Conservation (phyloP, 2,888 invertebrate genomes). For the Agrypnus murinus region DNA sequence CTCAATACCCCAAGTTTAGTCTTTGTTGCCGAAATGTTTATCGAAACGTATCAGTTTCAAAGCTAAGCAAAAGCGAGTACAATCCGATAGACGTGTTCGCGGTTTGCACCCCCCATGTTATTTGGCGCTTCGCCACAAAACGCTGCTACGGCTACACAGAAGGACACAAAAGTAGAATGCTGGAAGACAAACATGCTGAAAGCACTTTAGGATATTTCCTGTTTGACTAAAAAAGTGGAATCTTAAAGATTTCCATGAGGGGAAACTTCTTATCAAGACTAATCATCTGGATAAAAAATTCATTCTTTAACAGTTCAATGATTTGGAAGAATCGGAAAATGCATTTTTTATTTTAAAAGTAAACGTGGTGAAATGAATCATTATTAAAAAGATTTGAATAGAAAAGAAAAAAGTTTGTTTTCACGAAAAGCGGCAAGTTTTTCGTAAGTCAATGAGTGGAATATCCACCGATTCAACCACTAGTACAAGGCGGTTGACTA, state of each 20-base stretch:
- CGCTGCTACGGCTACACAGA: constrained; percentile 20
- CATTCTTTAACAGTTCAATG: neutral
- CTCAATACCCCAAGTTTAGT: constrained; percentile 37
- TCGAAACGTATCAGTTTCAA: constrained; percentile 50
- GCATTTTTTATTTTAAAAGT: no score
- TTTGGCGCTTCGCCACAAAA: constrained; percentile 35
- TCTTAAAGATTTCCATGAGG: neutral
- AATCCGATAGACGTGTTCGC: constrained; percentile 37
- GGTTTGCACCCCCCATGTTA: constrained; percentile 42
- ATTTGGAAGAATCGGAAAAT: neutral
- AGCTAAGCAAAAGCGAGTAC: constrained; percentile 41
- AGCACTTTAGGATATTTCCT: constrained; percentile 14
- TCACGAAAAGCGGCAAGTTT: neutral
- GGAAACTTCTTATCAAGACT: neutral
- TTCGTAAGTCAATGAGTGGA: constrained; percentile 21
- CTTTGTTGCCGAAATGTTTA: constrained; percentile 47
- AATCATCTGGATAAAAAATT: neutral
- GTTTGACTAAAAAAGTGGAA: neutral
- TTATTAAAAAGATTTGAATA: neutral
- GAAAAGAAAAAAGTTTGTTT: no score
- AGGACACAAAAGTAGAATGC: constrained; percentile 24
- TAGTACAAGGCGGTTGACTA: constrained; percentile 23
- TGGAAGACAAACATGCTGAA: constrained; percentile 2
- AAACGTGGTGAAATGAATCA: no score
- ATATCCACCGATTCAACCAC: neutral